phyloP scores from a whole-genome alignment of 2,888 invertebrate species.

The Laspeyria flexula region DNA sequence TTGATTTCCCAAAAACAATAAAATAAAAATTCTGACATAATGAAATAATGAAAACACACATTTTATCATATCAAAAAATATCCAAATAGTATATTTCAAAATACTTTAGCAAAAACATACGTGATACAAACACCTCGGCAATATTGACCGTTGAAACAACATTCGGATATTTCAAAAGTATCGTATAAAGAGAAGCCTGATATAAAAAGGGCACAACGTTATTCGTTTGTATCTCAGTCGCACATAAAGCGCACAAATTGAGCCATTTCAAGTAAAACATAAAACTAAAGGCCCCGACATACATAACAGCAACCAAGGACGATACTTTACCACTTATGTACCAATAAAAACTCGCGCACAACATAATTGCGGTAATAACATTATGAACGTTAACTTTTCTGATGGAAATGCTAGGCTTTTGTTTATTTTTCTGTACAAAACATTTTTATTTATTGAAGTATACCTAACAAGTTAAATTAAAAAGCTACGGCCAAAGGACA shows the following conservation, averaged over 20 bases:
- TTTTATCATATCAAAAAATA: too few relatives aligned
- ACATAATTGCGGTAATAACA: constrained; percentile 41
- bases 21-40: too few relatives aligned
- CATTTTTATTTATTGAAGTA: constrained; percentile 2
- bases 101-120: too few relatives aligned
- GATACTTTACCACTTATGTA: constrained; percentile 48
- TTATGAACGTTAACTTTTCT: constrained; percentile 38
- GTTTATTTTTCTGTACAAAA: constrained; percentile 12
- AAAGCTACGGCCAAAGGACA: too few relatives aligned
- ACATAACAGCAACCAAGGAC: constrained; percentile 45
- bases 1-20: too few relatives aligned
- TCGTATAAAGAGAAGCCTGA: constrained; percentile 37
- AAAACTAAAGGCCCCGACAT: constrained; percentile 51
- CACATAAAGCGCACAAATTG: constrained; percentile 52
- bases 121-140: not conserved
- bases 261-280: constrained; percentile 49
- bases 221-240: constrained; percentile 51
- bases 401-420: constrained; percentile 12
- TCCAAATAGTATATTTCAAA: not conserved
- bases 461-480: not conserved
- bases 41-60: too few relatives aligned
- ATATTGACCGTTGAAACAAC: constrained; percentile 33
- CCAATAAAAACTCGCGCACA: constrained; percentile 48
- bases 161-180: constrained; percentile 32
- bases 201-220: constrained; percentile 49